Base-by-base conservation (phyloP, 2,888 invertebrate genomes). In the Plebejus argus region DNA sequence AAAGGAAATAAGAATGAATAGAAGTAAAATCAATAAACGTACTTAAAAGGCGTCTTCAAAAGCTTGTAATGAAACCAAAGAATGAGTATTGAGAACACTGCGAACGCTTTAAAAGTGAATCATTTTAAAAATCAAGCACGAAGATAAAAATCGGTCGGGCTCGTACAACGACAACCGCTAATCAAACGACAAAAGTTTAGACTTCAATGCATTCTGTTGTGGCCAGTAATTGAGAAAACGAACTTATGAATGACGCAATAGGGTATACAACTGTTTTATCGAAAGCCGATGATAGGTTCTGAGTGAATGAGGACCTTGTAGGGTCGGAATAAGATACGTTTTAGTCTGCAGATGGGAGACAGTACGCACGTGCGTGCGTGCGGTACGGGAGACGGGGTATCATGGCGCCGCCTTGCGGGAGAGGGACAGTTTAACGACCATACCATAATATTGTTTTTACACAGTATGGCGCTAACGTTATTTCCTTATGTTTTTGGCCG, bases 131-230 rank as follows among this genome's bases (percentile, higher is more conserved):
- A 66, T 15, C 28, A 33, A 33, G 18, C 33, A 66, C 66, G 28
- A 15, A 66, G 66, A 66, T 66, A 66, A 66, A 33, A 33, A 66
- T 66, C 66, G 66, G 15, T 66, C 28, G 66, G 66, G 66, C 28
- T 66, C 66, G 66, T 28, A 66, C 66, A 66, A 88, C 88, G 87
- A 88, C 88, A 90, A 90, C 90, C 88, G 90, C 89, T 91, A 91
- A 91, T 92, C 88, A 89, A 90, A 92, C 89, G 88, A 87, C 90
- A 89, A 92, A 91, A 93, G 92, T 92, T 93, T 91, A 92, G 91
- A 89, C 89, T 88, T 88, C 87, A 87, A 88, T 89, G 76, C 90
- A 87, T 87, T 87, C 89, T 88, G 87, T 87, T 39, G 70, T 61
- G 39, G 35, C 23, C 53, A 15, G 35, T 23, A 70, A 35, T 45